Evolutionary conservation across 2,888 invertebrate species (phyloP).

Genomic region (Alentia gelatinosa): DNA sequence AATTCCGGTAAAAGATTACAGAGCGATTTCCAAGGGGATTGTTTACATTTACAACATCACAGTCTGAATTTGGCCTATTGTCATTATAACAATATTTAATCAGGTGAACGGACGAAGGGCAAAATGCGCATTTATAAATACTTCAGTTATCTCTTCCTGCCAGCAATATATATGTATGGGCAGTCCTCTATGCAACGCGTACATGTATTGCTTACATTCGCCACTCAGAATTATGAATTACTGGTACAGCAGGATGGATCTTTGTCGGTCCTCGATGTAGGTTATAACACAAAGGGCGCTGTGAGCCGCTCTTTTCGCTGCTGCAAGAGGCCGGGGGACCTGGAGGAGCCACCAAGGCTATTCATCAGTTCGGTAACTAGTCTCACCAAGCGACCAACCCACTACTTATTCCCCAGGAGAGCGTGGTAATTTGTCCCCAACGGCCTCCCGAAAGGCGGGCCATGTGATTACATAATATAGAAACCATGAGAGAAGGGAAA

Average conservation of each 20-base stretch:
- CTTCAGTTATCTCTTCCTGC: too few relatives aligned
- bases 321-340: not conserved
- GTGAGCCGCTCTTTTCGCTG: not conserved
- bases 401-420: not conserved
- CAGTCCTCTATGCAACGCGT: not conserved
- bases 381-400: not conserved
- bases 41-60: too few relatives aligned
- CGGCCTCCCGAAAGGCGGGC: not conserved
- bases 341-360: not conserved
- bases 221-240: not conserved
- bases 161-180: not conserved
- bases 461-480: slow-evolving; percentile 36
- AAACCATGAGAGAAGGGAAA: not conserved
- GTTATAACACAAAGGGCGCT: not conserved
- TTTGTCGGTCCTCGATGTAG: not conserved
- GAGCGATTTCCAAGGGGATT: too few relatives aligned
- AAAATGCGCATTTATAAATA: too few relatives aligned
- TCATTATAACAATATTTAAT: not conserved
- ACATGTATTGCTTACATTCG: not conserved
- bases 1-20: too few relatives aligned
- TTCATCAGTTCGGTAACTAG: slow-evolving; percentile 22
- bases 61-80: too few relatives aligned
- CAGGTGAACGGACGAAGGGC: not conserved
- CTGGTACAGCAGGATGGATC: not conserved
- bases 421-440: slow-evolving; percentile 28